Evolutionary conservation across 2,113 vertebrate genomes (phyloP).

Genomic region (Pampusana beccarii): DNA sequence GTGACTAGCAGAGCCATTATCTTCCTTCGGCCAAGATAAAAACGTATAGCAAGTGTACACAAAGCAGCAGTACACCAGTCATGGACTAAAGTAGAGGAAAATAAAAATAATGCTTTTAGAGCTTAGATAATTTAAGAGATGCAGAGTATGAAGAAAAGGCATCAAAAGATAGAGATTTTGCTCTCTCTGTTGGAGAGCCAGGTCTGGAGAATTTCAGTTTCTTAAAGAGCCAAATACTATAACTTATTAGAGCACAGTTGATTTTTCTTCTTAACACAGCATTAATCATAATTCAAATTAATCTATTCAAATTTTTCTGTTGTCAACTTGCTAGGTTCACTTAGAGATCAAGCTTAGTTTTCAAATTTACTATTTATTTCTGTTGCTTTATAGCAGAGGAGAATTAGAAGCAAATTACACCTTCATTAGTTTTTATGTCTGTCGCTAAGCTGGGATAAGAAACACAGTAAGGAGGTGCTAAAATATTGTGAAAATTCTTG

Average conservation of each 20-base stretch:
- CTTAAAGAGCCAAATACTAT: not conserved
- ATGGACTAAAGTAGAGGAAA: not conserved
- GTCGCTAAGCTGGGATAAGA: not conserved
- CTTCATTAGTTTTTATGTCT: not conserved
- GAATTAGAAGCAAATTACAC: not conserved
- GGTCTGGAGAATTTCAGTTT: not conserved
- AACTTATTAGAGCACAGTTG: not conserved
- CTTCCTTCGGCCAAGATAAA: not conserved
- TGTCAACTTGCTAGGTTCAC: not conserved
- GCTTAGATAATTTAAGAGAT: not conserved
- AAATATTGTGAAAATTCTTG: not conserved
- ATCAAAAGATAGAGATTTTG: not conserved
- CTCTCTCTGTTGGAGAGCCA: not conserved
- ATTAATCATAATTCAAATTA: not conserved
- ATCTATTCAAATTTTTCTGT: not conserved
- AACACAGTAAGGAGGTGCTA: not conserved
- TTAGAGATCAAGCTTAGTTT: not conserved
- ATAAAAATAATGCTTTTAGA: not conserved
- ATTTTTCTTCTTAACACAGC: not conserved
- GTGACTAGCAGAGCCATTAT: not conserved
- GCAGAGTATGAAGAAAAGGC: not conserved
- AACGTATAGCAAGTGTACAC: not conserved
- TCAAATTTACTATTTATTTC: not conserved
- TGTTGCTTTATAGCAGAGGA: not conserved
- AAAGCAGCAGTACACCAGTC: not conserved